These are phyloP conservation scores for Aethes cnicana DNA, from an alignment of 2,888 invertebrate species.

Conservation along the genomic window DNA sequence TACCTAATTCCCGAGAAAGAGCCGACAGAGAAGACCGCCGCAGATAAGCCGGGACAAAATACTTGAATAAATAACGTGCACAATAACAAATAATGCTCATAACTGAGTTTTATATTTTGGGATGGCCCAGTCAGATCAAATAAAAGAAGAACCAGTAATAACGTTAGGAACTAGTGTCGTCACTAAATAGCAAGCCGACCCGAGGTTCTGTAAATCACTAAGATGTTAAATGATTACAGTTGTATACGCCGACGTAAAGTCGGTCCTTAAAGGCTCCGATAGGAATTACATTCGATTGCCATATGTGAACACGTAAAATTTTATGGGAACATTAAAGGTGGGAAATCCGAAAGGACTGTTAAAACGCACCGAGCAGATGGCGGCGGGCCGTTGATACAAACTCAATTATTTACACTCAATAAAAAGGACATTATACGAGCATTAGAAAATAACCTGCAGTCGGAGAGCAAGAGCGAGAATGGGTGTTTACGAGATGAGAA, in stretches of 20 bases:
- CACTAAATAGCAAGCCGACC: slow-evolving; percentile 50
- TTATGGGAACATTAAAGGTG: slow-evolving; percentile 79
- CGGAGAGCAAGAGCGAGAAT: slow-evolving; percentile 40
- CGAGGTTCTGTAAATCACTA: slow-evolving; percentile 60
- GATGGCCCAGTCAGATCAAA: slow-evolving; percentile 43
- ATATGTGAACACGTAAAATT: slow-evolving; percentile 60
- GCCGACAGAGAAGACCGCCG: slow-evolving; percentile 53
- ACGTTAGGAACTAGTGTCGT: slow-evolving; percentile 54
- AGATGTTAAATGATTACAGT: slow-evolving; percentile 64
- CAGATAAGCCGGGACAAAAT: slow-evolving; percentile 59
- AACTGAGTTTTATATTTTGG: slow-evolving; percentile 57
- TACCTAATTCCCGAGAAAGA: slow-evolving; percentile 43
- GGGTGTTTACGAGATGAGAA: slow-evolving; percentile 55
- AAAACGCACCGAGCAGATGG: slow-evolving; percentile 72
- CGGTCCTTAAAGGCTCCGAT: slow-evolving; percentile 42
- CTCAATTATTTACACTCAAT: slow-evolving; percentile 82
- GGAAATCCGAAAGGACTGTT: slow-evolving; percentile 80
- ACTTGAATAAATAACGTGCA: slow-evolving; percentile 72
- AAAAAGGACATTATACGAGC: slow-evolving; percentile 79
- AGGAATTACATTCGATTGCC: slow-evolving; percentile 50
- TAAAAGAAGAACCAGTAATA: slow-evolving; percentile 51
- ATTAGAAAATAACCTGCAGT: slow-evolving; percentile 72
- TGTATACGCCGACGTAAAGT: slow-evolving; percentile 43
- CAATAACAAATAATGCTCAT: slow-evolving; percentile 79
- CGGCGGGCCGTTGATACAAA: slow-evolving; percentile 74